These are phyloP conservation scores for Microcebus lehilahytsara DNA, from an alignment of 2,113 vertebrate genomes.

Conservation along the genomic window DNA sequence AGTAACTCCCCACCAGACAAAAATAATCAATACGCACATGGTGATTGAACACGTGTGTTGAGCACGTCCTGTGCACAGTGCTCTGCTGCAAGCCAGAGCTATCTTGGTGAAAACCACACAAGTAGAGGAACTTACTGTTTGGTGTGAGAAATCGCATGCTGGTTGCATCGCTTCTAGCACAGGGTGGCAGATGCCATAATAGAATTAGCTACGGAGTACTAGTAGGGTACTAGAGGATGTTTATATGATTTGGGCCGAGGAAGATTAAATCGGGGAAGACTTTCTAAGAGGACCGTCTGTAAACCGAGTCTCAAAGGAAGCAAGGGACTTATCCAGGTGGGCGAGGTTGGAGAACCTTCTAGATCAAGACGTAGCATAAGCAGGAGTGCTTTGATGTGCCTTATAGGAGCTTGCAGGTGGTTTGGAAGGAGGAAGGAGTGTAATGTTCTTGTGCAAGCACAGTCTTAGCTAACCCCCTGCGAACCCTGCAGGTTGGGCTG, in stretches of 20 bases:
- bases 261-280: too few species aligned
- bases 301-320: background rate
- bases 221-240: rapidly evolving
- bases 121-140: background rate
- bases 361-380: background rate
- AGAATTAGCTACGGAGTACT: background rate
- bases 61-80: background rate
- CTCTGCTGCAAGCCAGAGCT: background rate
- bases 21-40: too few species aligned
- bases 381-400: rapidly evolving
- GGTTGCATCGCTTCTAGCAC: rapidly evolving
- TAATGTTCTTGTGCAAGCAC: rapidly evolving
- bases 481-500: rapidly evolving
- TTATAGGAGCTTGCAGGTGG: rapidly evolving
- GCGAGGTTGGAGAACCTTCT: background rate
- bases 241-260: background rate
- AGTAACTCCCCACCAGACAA: too few species aligned
- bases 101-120: background rate
- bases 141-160: rapidly evolving
- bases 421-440: rapidly evolving
- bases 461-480: rapidly evolving
- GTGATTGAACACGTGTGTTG: background rate
- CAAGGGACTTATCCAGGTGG: background rate
- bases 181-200: rapidly evolving
- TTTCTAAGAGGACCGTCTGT: background rate